phyloP scores from a whole-genome alignment of 2,113 vertebrate genomes.

The Illadopsis cleaveri region DNA sequence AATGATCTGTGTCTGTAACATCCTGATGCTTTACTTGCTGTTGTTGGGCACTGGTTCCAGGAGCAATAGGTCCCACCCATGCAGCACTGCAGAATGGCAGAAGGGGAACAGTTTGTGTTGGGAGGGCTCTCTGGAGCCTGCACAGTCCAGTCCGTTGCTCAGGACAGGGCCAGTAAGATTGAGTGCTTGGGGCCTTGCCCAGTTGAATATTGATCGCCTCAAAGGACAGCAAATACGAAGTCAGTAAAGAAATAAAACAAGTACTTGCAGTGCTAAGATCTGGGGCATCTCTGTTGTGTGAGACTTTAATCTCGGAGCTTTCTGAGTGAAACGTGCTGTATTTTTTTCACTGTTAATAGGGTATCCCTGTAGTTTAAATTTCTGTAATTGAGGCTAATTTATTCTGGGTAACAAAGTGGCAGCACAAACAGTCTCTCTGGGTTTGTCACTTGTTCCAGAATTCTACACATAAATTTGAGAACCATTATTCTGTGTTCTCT shows the following conservation, averaged over 20 bases:
- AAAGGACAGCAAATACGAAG: not conserved
- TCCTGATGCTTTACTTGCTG: not conserved
- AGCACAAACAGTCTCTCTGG: not conserved
- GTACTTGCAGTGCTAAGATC: not conserved
- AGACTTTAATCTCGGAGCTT: not conserved
- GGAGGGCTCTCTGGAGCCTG: not conserved
- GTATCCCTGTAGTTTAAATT: not conserved
- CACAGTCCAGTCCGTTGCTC: not conserved
- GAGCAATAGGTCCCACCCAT: not conserved
- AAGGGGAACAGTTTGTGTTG: not conserved
- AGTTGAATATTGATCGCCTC: not conserved
- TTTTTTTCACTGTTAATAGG: not conserved
- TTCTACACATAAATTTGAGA: not conserved
- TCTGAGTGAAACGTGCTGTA: not conserved
- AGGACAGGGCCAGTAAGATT: not conserved
- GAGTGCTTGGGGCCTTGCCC: not conserved
- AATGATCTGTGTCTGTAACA: not conserved
- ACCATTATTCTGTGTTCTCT: not conserved
- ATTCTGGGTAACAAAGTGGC: not conserved
- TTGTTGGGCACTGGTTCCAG: not conserved
- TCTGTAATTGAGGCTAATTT: not conserved
- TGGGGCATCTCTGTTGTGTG: not conserved
- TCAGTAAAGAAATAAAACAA: not conserved
- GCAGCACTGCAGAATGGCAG: not conserved
- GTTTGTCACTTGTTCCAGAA: not conserved